Conservation (phyloP, 1,140 invertebrate species). For the Micrasema longulum region DNA sequence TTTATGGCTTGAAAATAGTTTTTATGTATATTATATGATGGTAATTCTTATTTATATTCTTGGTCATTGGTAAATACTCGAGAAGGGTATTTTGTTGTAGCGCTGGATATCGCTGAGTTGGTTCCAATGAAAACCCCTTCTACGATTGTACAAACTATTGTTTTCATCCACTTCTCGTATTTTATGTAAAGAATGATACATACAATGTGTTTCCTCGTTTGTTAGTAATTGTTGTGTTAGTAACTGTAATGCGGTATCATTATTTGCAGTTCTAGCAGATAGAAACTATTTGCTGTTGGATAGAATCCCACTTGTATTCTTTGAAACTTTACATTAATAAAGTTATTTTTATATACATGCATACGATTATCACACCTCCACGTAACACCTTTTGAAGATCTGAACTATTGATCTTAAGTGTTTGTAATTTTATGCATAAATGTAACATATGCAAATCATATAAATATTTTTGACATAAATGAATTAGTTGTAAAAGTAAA, state of each 20-base stretch:
- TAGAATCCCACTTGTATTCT: slow-evolving; percentile 26
- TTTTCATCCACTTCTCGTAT: slow-evolving; percentile 11
- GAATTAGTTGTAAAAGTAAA: too few species aligned
- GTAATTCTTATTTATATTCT: slow-evolving; percentile 13
- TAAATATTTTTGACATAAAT: too few species aligned
- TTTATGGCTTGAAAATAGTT: slow-evolving; percentile 16
- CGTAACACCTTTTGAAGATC: background rate
- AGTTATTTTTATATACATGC: slow-evolving; percentile 35
- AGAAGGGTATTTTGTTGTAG: too few species aligned
- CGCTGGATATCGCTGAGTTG: too few species aligned
- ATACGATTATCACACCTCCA: slow-evolving; percentile 10
- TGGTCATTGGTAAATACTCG: background rate
- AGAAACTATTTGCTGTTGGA: slow-evolving; percentile 27
- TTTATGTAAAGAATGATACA: background rate
- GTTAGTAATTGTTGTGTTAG: slow-evolving; percentile 39
- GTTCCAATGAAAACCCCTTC: too few species aligned
- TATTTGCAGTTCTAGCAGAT: slow-evolving; percentile 37
- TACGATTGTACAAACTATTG: slow-evolving; percentile 14
- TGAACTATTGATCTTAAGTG: background rate
- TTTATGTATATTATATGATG: slow-evolving; percentile 11
- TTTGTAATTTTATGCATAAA: slow-evolving; percentile 21
- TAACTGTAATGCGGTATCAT: slow-evolving; percentile 37
- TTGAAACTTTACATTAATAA: slow-evolving; percentile 36
- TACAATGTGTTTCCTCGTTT: slow-evolving; percentile 37
- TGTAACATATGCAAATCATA: slow-evolving; percentile 7